Percentiles rank a stretch among this genome's conserved stretches.
These are phyloP conservation scores for Caenorhabditis panamensis DNA, from an alignment of 2,888 invertebrate genomes.

Conservation along the genomic window DNA sequence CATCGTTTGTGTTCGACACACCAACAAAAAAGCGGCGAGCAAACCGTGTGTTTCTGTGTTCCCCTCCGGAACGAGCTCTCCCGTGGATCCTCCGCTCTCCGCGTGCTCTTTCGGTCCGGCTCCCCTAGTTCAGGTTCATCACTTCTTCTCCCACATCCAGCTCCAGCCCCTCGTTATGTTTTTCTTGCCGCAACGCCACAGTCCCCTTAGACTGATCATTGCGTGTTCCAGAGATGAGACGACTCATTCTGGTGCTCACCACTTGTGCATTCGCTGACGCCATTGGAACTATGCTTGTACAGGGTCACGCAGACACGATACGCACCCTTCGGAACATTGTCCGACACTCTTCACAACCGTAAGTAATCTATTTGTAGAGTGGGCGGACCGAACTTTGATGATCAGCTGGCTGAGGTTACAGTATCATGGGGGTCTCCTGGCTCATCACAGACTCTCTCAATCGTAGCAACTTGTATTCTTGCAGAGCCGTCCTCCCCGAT, in stretches of 20 bases:
- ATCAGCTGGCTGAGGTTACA: neutral
- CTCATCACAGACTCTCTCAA: neutral
- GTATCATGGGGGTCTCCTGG: too few relatives aligned
- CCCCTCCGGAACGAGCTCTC: conserved; percentile 21
- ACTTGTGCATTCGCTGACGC: conserved; percentile 58
- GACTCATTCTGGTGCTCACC: conserved; percentile 61
- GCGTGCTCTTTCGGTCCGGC: conserved; percentile 55
- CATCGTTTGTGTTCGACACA: conserved; percentile 3
- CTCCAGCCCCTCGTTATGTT: conserved; percentile 24
- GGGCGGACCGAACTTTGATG: neutral
- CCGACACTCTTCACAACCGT: conserved; percentile 54
- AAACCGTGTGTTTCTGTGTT: conserved; percentile 18
- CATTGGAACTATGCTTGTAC: conserved; percentile 66
- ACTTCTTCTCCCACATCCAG: conserved; percentile 14
- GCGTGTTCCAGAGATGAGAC: conserved; percentile 35
- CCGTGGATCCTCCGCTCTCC: conserved; percentile 40
- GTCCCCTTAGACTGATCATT: neutral
- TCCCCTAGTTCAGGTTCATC: conserved; percentile 49
- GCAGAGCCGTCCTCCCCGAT: conserved; percentile 14
- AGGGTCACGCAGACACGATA: conserved; percentile 68
- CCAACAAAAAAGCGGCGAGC: conserved; percentile 6
- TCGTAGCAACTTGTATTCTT: too few relatives aligned
- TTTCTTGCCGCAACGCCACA: conserved; percentile 4
- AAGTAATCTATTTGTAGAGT: conserved; percentile 30
- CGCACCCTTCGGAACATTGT: conserved; percentile 61